These are phyloP conservation scores for Falco novaeseelandiae DNA, from an alignment of 2,797 vertebrate genomes.

Conservation along the genomic window DNA sequence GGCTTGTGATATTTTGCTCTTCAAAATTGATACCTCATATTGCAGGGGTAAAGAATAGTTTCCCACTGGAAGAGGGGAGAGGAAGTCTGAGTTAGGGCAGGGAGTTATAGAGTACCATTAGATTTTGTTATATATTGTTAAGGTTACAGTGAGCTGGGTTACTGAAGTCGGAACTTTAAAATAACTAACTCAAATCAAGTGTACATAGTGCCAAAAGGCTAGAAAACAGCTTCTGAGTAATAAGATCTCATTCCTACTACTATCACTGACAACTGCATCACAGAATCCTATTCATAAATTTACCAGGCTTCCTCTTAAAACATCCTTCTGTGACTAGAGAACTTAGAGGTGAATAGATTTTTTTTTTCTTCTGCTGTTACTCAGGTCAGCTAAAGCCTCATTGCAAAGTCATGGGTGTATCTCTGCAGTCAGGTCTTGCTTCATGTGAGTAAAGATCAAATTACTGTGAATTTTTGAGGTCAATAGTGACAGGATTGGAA, in stretches of 20 bases:
- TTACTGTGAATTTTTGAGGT: neutral
- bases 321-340: neutral
- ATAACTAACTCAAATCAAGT: neutral
- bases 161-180: neutral
- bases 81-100: neutral
- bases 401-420: neutral
- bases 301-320: neutral
- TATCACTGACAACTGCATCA: neutral
- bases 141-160: neutral
- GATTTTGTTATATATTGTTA: neutral
- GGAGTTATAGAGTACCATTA: neutral
- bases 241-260: neutral
- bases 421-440: neutral
- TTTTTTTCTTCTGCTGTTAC: neutral
- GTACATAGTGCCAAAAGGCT: neutral
- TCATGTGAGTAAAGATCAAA: neutral
- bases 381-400: neutral
- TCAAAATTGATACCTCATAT: neutral
- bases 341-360: neutral
- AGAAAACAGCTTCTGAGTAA: neutral
- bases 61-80: neutral
- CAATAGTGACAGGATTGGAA: neutral
- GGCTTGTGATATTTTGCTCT: neutral
- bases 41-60: neutral
- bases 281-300: neutral